phyloP scores from a whole-genome alignment of 1,140 invertebrate genomes.

The Elysia chlorotica region DNA sequence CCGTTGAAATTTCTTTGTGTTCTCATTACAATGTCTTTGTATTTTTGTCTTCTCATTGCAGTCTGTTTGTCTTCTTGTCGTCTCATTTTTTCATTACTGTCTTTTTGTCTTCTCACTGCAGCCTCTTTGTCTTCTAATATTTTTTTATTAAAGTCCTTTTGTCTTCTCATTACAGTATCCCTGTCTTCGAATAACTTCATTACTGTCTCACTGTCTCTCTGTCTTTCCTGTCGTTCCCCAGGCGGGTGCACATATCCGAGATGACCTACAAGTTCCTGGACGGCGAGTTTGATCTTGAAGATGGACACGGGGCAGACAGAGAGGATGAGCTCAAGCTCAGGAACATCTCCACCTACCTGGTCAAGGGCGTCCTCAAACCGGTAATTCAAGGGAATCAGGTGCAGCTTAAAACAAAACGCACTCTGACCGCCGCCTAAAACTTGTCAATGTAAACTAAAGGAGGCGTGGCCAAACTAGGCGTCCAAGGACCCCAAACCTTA shows the following conservation, averaged over 20 bases:
- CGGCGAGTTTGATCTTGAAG: conserved; percentile 44
- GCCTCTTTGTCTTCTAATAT: background rate
- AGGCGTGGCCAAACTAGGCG: no score
- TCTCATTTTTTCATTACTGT: background rate
- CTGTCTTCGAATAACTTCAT: background rate
- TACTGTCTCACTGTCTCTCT: background rate
- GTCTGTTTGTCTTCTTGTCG: background rate
- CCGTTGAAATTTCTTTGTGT: background rate
- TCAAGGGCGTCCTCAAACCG: conserved; percentile 83
- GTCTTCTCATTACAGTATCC: background rate
- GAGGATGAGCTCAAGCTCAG: conserved; percentile 83
- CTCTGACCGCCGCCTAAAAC: no score
- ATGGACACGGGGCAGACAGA: conserved; percentile 64
- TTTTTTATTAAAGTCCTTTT: background rate
- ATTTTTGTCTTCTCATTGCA: background rate
- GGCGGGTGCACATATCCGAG: conserved; percentile 45
- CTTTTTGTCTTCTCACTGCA: background rate
- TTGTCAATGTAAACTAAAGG: no score
- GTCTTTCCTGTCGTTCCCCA: conserved; percentile 8
- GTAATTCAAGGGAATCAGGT: no score
- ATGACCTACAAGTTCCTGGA: conserved; percentile 31
- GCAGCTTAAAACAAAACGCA: no score
- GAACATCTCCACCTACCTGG: conserved; percentile 89
- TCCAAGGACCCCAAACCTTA: no score
- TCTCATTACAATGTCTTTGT: background rate